Evolutionary conservation across 2,113 vertebrate genomes (phyloP).

Genomic region (Chunga burmeisteri): DNA sequence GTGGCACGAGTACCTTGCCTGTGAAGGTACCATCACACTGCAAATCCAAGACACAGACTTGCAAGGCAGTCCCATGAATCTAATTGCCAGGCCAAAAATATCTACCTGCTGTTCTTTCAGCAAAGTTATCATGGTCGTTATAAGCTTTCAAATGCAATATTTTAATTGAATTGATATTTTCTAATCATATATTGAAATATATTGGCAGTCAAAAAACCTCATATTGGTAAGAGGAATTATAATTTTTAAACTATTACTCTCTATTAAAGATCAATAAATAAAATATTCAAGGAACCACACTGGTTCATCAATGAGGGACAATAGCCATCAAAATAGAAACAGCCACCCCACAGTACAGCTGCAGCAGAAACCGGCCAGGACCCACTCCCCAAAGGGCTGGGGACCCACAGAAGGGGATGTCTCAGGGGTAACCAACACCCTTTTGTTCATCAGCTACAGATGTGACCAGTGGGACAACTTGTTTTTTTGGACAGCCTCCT

Average conservation of each 20-base stretch:
- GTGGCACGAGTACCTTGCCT: background rate
- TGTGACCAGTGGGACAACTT: background rate
- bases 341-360: background rate
- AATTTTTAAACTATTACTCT: background rate
- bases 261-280: background rate
- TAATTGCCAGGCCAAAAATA: background rate
- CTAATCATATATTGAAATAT: background rate
- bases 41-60: background rate
- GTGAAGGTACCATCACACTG: background rate
- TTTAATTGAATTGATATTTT: background rate
- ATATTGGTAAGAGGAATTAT: background rate
- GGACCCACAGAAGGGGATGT: background rate
- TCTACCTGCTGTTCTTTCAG: background rate
- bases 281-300: background rate
- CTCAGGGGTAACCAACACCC: background rate
- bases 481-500: background rate
- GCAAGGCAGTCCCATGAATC: background rate
- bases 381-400: too few species aligned
- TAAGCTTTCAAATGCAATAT: background rate
- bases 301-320: background rate
- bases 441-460: background rate
- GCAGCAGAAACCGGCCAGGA: background rate
- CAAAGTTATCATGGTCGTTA: background rate
- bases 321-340: background rate
- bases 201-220: background rate